Conservation (phyloP, 2,797 vertebrate genomes). For the Ispidina picta region DNA sequence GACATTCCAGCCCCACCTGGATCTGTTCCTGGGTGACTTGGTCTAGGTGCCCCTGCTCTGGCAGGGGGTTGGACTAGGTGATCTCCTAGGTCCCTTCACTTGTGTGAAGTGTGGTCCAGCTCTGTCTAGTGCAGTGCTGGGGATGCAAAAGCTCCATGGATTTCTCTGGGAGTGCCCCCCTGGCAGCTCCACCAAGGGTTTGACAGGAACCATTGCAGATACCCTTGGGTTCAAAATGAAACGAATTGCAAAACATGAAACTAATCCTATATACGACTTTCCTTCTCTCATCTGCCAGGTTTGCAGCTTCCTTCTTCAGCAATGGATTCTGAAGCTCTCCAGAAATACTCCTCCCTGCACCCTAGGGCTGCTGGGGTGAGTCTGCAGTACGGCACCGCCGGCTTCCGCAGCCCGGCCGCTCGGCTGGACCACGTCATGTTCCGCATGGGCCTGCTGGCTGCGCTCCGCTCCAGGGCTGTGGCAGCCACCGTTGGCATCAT, state of each 20-base stretch:
- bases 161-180: accelerated
- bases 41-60: no score
- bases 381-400: constrained; percentile 93
- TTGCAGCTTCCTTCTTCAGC: constrained; percentile 55
- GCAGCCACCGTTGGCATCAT: constrained; percentile 89
- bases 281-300: neutral
- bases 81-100: no score
- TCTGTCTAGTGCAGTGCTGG: accelerated
- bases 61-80: no score
- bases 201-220: accelerated
- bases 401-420: constrained; percentile 86
- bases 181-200: accelerated
- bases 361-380: constrained; percentile 83
- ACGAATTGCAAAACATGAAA: neutral
- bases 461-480: constrained; percentile 86
- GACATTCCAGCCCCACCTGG: no score
- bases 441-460: constrained; percentile 92
- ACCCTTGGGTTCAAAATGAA: neutral
- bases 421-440: constrained; percentile 92
- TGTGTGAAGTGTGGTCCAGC: accelerated
- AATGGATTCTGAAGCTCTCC: constrained; percentile 83
- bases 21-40: no score
- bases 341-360: constrained; percentile 77
- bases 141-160: accelerated
- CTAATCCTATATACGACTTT: accelerated